Base-by-base conservation (phyloP, 2,113 vertebrate species). In the Brachyhypopomus gauderio region DNA sequence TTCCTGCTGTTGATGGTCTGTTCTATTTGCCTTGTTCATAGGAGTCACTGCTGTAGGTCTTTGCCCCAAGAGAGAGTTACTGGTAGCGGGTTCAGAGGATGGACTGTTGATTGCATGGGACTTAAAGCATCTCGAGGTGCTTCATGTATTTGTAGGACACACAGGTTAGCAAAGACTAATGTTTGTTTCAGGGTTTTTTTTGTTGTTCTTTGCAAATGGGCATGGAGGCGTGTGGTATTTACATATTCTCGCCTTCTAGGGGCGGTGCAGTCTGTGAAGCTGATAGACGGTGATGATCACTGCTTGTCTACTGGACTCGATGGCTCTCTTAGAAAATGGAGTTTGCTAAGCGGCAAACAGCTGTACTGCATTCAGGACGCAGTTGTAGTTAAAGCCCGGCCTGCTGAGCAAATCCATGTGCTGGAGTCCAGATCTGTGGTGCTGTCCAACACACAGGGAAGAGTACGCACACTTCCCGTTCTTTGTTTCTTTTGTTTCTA, bases 271-370 rank as follows among this genome's bases (percentile, higher is more conserved):
- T 87, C 83, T 0, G 71, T 95, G 48, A 88, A 85, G 62, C 79
- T 93, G 62, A 86, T 90, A 67, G 88, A 82, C 3, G 84, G 75
- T 72, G 89, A 90, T 19, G 83, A 85, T 2, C 45, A 85, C 0
- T 95, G 92, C 81, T 66, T 94, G 71, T 95, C 94, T 7, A 87
- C 93, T 71, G 93, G 93, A 1, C 82, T 66, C 19, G 95, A 96
- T 41, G 86, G 86, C 59, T 93, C 89, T 0, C 83, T 96, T 85
- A 83, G 41, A 27, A 82, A 88, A 70, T 95, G 95, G 95, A 90
- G 91, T 66, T 80, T 95, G 38, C 83, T 78, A 14, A 93, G 86
- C 3, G 93, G 93, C 66, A 91, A 85, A 77, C 88, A 91, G 85
- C 88, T 92, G 77, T 88, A 90, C 80, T 83, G 86, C 72, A 87